Percentiles rank a stretch among this genome's conserved stretches.
Conservation (phyloP, 1,140 invertebrate species). For the Lerema accius region DNA sequence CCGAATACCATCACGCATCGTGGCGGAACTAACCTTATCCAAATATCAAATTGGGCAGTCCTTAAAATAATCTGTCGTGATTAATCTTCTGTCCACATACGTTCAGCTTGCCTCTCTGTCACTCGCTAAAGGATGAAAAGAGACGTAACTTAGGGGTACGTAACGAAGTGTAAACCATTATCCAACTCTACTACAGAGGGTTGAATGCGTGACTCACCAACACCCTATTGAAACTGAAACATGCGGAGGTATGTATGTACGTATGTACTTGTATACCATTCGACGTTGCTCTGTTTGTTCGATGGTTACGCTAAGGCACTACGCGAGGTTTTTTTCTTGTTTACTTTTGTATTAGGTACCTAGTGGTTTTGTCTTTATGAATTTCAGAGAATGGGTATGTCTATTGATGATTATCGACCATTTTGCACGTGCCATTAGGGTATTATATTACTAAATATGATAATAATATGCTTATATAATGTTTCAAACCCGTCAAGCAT, state of each 20-base stretch:
- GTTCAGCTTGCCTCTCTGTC: background rate
- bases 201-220: slow-evolving; percentile 19
- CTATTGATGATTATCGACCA: too few relatives aligned
- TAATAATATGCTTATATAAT: background rate
- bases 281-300: background rate
- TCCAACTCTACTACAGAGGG: slow-evolving; percentile 10
- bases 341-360: background rate
- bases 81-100: slow-evolving; percentile 26
- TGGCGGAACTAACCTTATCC: background rate
- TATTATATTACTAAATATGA: too few relatives aligned
- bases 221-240: slow-evolving; percentile 8
- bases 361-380: too few relatives aligned
- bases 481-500: too few relatives aligned
- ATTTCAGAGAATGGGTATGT: too few relatives aligned
- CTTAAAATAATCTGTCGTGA: slow-evolving; percentile 29
- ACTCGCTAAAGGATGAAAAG: background rate
- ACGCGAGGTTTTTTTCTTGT: too few relatives aligned
- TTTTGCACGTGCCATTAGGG: too few relatives aligned
- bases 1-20: too few relatives aligned
- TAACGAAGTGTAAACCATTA: slow-evolving; percentile 31
- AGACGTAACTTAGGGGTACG: slow-evolving; percentile 9
- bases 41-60: slow-evolving; percentile 14
- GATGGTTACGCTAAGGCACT: background rate
- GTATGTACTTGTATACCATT: background rate
- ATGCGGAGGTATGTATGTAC: background rate